A percentile compares a stretch with the other conserved stretches of the same genome.
phyloP scores from a whole-genome alignment of 2,797 vertebrate genomes.

The Melanotaenia maccullochi region DNA sequence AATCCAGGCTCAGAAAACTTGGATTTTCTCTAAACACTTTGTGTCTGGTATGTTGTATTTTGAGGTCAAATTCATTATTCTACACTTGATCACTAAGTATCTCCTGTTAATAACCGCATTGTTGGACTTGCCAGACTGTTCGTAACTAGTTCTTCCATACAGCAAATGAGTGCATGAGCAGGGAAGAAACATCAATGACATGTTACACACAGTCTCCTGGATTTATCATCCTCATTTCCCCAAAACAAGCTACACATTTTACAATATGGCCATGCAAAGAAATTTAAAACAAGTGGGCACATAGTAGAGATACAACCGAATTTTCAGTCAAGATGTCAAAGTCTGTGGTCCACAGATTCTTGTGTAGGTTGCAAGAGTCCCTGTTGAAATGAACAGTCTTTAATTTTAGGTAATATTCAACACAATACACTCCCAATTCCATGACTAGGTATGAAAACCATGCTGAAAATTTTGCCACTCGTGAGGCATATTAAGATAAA shows the following conservation, averaged over 20 bases:
- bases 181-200: not conserved
- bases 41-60: not conserved
- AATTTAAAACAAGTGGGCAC: too few species aligned
- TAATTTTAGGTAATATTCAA: not conserved
- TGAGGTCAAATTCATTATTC: not conserved
- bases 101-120: not conserved
- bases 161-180: not conserved
- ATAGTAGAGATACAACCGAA: too few species aligned
- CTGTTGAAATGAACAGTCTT: too few species aligned
- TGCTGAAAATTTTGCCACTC: not conserved
- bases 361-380: too few species aligned
- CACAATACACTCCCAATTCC: not conserved
- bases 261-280: too few species aligned
- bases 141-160: not conserved
- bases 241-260: too few species aligned
- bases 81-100: too few species aligned
- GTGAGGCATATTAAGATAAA: not conserved
- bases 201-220: not conserved
- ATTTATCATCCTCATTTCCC: too few species aligned
- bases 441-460: not conserved
- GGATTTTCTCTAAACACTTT: not conserved
- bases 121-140: not conserved
- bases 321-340: too few species aligned
- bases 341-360: too few species aligned
- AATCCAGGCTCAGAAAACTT: not conserved